Evolutionary conservation across 92 coral and sea anemone species (phyloP).

Genomic region (Parazoanthus swiftii): DNA sequence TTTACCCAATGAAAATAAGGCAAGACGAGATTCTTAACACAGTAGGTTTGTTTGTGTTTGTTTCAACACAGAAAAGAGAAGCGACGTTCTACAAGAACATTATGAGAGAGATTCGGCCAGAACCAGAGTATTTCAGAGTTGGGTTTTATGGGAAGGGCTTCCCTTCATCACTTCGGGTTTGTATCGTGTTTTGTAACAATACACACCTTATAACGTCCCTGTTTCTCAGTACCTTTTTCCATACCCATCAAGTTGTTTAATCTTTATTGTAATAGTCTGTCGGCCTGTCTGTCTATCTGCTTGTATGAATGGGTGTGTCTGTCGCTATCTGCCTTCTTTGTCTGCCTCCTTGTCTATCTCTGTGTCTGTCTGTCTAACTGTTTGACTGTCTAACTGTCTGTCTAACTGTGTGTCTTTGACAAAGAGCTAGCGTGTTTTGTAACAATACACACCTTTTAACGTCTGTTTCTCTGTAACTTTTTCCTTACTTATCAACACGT

Average conservation of each 20-base stretch:
- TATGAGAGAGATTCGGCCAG: constrained; percentile 82
- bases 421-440: not conserved
- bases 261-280: not conserved
- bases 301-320: not conserved
- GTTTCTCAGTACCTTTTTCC: not conserved
- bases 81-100: constrained; percentile 90
- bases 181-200: not conserved
- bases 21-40: no score
- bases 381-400: no score
- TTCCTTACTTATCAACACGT: not conserved
- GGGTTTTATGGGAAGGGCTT: constrained; percentile 92
- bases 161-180: constrained; percentile 86
- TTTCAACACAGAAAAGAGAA: constrained; percentile 61
- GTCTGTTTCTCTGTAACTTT: not conserved
- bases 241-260: not conserved
- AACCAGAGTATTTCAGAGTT: constrained; percentile 89
- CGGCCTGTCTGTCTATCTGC: not conserved
- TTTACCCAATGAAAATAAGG: no score
- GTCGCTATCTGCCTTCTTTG: not conserved
- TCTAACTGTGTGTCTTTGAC: no score
- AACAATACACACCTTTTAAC: not conserved
- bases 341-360: not conserved
- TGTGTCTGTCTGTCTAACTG: not conserved
- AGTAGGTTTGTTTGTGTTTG: not conserved
- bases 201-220: not conserved